Evolutionary conservation across 2,888 invertebrate species (phyloP), one percentile per base, ranked within the genome.

Genomic region (Apotomis capreana): DNA sequence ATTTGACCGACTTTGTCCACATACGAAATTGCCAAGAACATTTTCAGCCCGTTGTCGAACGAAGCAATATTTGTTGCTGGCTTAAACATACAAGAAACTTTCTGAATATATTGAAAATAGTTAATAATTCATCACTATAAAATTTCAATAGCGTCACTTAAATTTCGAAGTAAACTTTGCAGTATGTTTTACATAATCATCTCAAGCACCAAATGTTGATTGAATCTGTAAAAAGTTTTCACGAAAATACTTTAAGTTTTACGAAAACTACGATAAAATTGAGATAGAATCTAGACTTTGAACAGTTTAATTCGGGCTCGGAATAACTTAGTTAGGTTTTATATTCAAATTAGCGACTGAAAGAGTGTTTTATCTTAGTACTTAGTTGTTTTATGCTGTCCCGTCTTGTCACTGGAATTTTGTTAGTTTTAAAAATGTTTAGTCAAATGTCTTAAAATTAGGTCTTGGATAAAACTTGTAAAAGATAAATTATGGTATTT

Each of bases 121-220:
- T 6, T 40, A 40, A 40, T 6, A 40, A 49, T 51, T n/a, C n/a
- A 37, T 4, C 13, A 10, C 51, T 15, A 37, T 44, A 54, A 40
- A 54, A 64, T 64, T 13, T 54, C 52, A 40, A 54, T 40, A 9
- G 5, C 54, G 5, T 40, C 54, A 54, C 26, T 44, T 40, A 55
- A 64, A 64, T 55, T 54, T 4, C 10, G 15, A 64, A 64, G 15
- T 55, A 54, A 64, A 64, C 63, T 55, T 3, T 12, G 4, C 12
- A 64, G 40, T 44, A 44, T 40, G 26, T 54, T 64, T 44, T 55
- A 64, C 64, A 54, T 63, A 63, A 63, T 63, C 52, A 55, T 64
- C 54, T 44, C 26, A 26, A 64, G 15, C 44, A 37, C 40, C 40
- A 40, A 40, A 40, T 12, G 63, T 15, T 63, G 64, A 64, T 64